Percentiles rank a stretch among this genome's conserved stretches.
Evolutionary conservation across 2,797 vertebrate genomes (phyloP).

Genomic region (Todus mexicanus): DNA sequence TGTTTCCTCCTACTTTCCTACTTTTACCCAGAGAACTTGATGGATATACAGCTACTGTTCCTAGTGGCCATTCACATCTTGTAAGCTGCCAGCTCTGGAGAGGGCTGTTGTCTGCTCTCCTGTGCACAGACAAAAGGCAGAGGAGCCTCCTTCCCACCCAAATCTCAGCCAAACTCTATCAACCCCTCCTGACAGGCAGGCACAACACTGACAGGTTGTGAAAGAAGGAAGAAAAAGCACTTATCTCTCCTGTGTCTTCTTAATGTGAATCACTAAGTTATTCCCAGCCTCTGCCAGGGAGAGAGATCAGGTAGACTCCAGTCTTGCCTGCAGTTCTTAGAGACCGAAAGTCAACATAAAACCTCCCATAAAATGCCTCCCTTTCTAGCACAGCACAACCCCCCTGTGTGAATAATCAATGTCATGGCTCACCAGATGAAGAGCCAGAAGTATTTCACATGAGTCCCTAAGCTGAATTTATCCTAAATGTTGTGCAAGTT

Average conservation of each 20-base stretch:
- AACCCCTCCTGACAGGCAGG: neutral
- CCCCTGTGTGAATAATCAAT: neutral
- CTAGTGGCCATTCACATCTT: neutral
- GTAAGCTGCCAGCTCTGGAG: neutral
- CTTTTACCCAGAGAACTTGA: neutral
- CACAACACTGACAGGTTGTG: neutral
- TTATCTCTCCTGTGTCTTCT: neutral
- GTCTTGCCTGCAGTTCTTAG: neutral
- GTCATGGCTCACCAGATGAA: neutral
- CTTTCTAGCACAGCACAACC: neutral
- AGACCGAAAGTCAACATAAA: neutral
- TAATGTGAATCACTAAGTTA: neutral
- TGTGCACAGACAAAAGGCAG: neutral
- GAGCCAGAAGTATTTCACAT: neutral
- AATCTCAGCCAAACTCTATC: neutral
- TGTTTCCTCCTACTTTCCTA: neutral
- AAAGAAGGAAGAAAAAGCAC: neutral
- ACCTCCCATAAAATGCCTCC: neutral
- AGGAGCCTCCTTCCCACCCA: neutral
- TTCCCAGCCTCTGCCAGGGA: neutral
- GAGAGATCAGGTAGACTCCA: neutral
- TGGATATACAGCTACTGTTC: neutral
- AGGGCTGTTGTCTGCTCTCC: neutral
- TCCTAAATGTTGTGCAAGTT: neutral
- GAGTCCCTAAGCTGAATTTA: neutral